Evolutionary conservation across 2,888 invertebrate genomes (phyloP), one percentile per base, ranked within the genome.

Genomic region (Eupithecia subfuscata): DNA sequence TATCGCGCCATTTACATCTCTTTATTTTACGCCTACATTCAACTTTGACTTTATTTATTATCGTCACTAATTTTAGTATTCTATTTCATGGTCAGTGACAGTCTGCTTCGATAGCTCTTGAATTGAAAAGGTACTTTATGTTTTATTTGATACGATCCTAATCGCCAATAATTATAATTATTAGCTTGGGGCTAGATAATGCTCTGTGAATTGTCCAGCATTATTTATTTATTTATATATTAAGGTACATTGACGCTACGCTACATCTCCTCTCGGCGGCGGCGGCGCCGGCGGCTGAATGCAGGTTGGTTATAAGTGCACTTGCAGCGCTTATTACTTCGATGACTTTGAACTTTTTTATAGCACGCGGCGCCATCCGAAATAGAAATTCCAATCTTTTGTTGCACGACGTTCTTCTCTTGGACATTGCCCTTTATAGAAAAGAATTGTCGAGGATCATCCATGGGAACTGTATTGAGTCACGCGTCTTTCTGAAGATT

Each of bases 281-380:
- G 56, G 45, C 65, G 25, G 65, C 75, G 34, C 3, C 63, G 74
- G 70, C 72, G 56, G 45, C 65, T 37, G 65, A 22, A 56, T 40
- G 45, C 70, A 68, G 78, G 75, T 76, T 71, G 64, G 84, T 85
- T 86, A 84, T 81, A 82, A 83, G 84, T 88, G 85, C 65, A 67
- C 65, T 67, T 67, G 65, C 65, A n/a, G 40, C 84, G 87, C 89
- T 86, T 87, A 87, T 89, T 79, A 86, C 85, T 80, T 82, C 85
- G 87, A 84, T 90, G 89, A 90, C 89, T 89, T 84, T 83, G 83
- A 84, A 83, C 80, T 89, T 90, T 89, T 89, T 88, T 84, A 83
- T 82, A 75, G 81, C 79, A 80, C 75, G 76, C 80, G 80, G 81
- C 81, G 80, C 80, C 81, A 82, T 77, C 79, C 40, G 78, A 82